Base-by-base conservation (phyloP, 92 coral and sea anemone species). In the Micromussa lordhowensis region DNA sequence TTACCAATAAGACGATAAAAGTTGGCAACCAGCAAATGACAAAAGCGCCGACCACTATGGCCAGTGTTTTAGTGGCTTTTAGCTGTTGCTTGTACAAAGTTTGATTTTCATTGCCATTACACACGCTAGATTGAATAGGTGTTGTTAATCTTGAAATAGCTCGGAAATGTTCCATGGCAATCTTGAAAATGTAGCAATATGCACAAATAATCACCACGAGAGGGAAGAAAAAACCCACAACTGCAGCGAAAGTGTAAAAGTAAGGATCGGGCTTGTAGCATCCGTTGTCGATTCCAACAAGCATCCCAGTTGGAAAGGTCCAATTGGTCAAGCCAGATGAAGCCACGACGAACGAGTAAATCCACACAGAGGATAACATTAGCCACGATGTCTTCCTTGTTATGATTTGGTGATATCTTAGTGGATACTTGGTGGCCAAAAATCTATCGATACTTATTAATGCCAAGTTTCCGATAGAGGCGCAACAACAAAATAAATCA, bases 81-180 rank as follows among this genome's bases (percentile, higher is more conserved):
- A 95, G 80, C 80, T 95, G 96, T 38, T 95, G 84, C 28, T 92
- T 95, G 34, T 86, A 72, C 17, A 93, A 87, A 21, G 93, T 88
- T 64, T 96, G 86, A 17, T 85, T 85, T 1, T 88, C 71, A 64
- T 22, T 69, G 63, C 70, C 81, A 2, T 75, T 83, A 7, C 88
- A 36, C 28, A 38, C 49, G 28, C 32, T 55, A 2, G 90, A 88
- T 22, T 55, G 44, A 36, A 88, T 79, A 36, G 95, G 95, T 30
- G 77, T 84, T 9, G 93, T 89, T 4, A 91, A 78, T n/a, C 90
- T 87, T 30, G 96, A 88, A 74, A 96, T 96, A 12, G 96, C 98
- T 29, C 98, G 90, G 68, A 95, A 92, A 81, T 97, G 99, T 34
- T 94, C 94, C 75, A 94, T 81, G 36, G 99, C 96, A 61, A 97